Evolutionary conservation across 2,797 vertebrate genomes (phyloP).

Genomic region (Trichosurus vulpecula): DNA sequence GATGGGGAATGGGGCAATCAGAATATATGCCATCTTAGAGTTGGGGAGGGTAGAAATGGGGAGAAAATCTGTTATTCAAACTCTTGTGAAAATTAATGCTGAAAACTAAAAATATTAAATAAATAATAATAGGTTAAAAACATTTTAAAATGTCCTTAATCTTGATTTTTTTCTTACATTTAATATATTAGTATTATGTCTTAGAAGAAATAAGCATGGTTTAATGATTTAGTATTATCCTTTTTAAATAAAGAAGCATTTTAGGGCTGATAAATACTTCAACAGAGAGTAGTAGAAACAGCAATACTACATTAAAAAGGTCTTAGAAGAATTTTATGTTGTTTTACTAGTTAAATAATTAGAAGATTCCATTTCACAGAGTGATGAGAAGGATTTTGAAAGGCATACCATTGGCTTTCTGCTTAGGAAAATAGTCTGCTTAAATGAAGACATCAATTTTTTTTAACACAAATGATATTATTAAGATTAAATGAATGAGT

Average conservation of each 20-base stretch:
- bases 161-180: neutral
- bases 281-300: neutral
- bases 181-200: constrained; percentile 29
- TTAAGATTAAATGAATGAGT: neutral
- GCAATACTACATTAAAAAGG: constrained; percentile 32
- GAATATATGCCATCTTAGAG: too few relatives aligned
- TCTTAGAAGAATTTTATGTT: neutral
- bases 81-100: too few relatives aligned
- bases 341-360: constrained; percentile 64
- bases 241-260: constrained; percentile 60
- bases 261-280: neutral
- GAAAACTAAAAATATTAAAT: too few relatives aligned
- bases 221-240: constrained; percentile 45
- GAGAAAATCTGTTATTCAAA: too few relatives aligned
- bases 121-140: too few relatives aligned
- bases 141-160: neutral
- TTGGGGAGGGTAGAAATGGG: too few relatives aligned
- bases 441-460: constrained; percentile 34
- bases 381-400: neutral
- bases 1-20: too few relatives aligned
- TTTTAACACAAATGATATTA: constrained; percentile 24
- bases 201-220: constrained; percentile 47
- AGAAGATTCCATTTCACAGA: constrained; percentile 39
- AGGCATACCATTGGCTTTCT: constrained; percentile 60
- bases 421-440: constrained; percentile 46